Percentiles rank a stretch among this genome's conserved stretches.
These are phyloP conservation scores for Teleiodes luculella DNA, from an alignment of 2,888 invertebrate genomes.

Conservation along the genomic window DNA sequence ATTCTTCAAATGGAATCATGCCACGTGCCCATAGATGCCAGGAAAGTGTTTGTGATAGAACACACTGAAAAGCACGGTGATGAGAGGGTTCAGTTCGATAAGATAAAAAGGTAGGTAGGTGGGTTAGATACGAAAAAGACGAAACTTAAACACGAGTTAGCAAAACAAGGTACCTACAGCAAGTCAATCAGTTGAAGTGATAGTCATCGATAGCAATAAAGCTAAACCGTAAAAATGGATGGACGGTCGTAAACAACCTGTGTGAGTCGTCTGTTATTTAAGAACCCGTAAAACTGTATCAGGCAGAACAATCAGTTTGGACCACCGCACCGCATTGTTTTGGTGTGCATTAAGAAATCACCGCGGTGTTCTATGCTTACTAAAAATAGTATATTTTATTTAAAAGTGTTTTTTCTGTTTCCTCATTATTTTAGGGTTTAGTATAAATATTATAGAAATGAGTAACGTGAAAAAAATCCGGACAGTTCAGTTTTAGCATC, in stretches of 20 bases:
- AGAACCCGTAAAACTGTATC: slow-evolving; percentile 59
- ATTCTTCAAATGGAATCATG: slow-evolving; percentile 52
- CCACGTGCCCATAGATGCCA: slow-evolving; percentile 35
- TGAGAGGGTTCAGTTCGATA: slow-evolving; percentile 20
- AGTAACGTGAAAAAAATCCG: background rate
- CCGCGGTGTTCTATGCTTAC: slow-evolving; percentile 57
- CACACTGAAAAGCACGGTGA: slow-evolving; percentile 34
- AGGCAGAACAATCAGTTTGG: slow-evolving; percentile 63
- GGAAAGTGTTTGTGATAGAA: slow-evolving; percentile 32
- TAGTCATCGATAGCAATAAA: slow-evolving; percentile 46
- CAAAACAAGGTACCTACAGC: slow-evolving; percentile 14
- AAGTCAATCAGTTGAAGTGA: slow-evolving; percentile 43
- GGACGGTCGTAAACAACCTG: slow-evolving; percentile 49
- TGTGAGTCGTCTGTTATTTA: slow-evolving; percentile 58
- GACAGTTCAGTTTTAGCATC: background rate
- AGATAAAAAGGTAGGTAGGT: too few species aligned
- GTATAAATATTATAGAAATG: too few species aligned
- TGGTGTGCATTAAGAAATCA: slow-evolving; percentile 44
- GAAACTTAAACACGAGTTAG: background rate
- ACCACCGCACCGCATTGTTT: slow-evolving; percentile 74
- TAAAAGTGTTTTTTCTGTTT: background rate
- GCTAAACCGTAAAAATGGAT: slow-evolving; percentile 42
- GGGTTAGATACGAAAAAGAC: too few species aligned
- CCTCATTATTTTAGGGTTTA: background rate
- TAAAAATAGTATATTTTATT: slow-evolving; percentile 35